A percentile compares a stretch with the other conserved stretches of the same genome.
Conservation (phyloP, 2,113 vertebrate species). For the Menura novaehollandiae region DNA sequence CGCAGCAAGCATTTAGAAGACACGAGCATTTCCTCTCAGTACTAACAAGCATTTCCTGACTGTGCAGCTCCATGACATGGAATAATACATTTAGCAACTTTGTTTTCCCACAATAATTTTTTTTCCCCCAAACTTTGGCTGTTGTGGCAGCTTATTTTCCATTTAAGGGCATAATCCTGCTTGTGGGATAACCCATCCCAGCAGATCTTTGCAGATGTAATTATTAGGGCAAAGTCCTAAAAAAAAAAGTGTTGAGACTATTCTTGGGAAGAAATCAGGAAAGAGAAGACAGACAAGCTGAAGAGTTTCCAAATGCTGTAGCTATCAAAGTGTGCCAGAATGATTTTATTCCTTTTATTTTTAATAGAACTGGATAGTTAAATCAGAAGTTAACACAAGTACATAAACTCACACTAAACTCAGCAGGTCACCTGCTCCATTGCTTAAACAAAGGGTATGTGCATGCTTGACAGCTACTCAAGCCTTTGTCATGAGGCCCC, state of each 20-base stretch:
- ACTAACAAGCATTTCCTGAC: conserved; percentile 15
- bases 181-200: conserved; percentile 25
- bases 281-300: neutral
- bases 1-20: neutral
- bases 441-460: neutral
- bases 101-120: conserved; percentile 1
- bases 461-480: neutral
- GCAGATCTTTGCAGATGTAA: neutral
- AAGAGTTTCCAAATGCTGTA: neutral
- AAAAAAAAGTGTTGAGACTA: conserved; percentile 6
- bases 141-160: neutral
- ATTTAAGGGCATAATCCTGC: conserved; percentile 53
- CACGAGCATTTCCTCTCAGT: neutral
- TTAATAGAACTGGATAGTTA: neutral
- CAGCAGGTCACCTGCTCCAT: neutral
- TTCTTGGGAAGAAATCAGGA: conserved; percentile 29
- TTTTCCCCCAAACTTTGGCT: neutral
- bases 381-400: neutral
- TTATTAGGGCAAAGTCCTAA: conserved; percentile 31
- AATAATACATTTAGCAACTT: neutral
- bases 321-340: neutral
- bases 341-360: neutral
- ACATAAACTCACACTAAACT: neutral
- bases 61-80: neutral
- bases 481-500: neutral